Base-by-base conservation (phyloP, 2,113 vertebrate species). In the Muscicapa adusta region DNA sequence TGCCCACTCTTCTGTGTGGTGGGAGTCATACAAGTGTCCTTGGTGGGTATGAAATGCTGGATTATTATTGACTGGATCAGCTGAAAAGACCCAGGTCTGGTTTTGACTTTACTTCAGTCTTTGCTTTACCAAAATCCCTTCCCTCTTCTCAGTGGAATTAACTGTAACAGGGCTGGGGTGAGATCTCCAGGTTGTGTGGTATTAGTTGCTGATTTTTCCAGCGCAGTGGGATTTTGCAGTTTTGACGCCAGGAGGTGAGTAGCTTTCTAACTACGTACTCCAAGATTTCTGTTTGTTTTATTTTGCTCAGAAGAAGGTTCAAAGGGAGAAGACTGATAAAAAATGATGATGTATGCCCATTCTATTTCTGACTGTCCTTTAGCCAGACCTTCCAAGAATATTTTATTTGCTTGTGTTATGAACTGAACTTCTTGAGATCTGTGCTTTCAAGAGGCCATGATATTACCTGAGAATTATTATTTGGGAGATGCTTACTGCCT, bases 351-450 rank as follows among this genome's bases (percentile, higher is more conserved):
- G 31, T 88, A 60, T 58, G 75, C 51, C 47, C 43, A 65, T 83
- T 94, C 75, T 4, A 9, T 63, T 94, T 92, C 88, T 74, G 77
- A 81, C 65, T 73, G 47, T 88, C 87, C 51, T 50, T 80, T 58
- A 90, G 83, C 71, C 84, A 97, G 83, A 91, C 16, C 76, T 97
- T 96, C 90, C 87, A 96, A 95, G 92, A 78, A 23, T 68, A 42
- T 65, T 88, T 65, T 75, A 75, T 95, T 91, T 92, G 28, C 66
- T 80, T 94, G 40, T 57, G 22, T 76, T 92, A 94, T 80, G 54
- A 91, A 50, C 29, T 12, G 9, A 57, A 81, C 95, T 96, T 95
- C 68, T 93, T 85, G 92, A 91, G 48, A 63, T 77, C 23, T 61
- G 8, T 80, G 26, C 20, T 91, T 96, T 22, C 28, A 90, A 66